Evolutionary conservation across 1,140 invertebrate species (phyloP).

Genomic region (Drosophila burlai): DNA sequence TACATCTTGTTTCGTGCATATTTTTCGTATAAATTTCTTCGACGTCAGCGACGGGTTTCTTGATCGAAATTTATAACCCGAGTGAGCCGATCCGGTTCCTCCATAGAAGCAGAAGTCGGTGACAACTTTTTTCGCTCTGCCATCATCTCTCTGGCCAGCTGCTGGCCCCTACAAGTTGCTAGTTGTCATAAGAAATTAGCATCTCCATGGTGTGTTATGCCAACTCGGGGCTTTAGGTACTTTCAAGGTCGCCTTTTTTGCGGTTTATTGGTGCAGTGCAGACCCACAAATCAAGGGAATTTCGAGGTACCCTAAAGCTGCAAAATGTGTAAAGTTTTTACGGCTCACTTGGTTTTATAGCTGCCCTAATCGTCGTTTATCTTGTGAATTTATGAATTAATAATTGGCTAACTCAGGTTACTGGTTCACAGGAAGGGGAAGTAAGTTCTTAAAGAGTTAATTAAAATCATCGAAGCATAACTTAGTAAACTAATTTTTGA

Average conservation of each 20-base stretch:
- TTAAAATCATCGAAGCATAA: slow-evolving; percentile 20
- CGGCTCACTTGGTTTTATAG: slow-evolving; percentile 22
- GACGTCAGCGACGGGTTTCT: slow-evolving; percentile 73
- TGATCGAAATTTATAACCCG: slow-evolving; percentile 59
- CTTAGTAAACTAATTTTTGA: not conserved
- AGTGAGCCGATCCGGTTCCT: slow-evolving; percentile 64
- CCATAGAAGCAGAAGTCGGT: slow-evolving; percentile 57
- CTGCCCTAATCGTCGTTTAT: slow-evolving; percentile 17
- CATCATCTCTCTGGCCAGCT: slow-evolving; percentile 39
- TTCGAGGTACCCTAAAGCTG: not conserved
- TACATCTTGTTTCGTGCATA: slow-evolving; percentile 61
- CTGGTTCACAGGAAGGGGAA: slow-evolving; percentile 44
- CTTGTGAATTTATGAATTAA: slow-evolving; percentile 34
- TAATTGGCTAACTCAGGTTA: slow-evolving; percentile 18
- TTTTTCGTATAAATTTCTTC: slow-evolving; percentile 62
- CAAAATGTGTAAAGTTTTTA: slow-evolving; percentile 18
- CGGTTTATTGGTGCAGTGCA: slow-evolving; percentile 34
- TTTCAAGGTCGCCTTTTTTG: slow-evolving; percentile 56
- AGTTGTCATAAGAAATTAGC: slow-evolving; percentile 73
- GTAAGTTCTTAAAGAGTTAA: slow-evolving; percentile 31
- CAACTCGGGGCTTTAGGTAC: slow-evolving; percentile 39
- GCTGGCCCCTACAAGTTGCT: slow-evolving; percentile 40
- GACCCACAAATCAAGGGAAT: not conserved
- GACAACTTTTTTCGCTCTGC: slow-evolving; percentile 29
- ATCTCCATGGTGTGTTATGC: slow-evolving; percentile 58